Percentiles rank a stretch among this genome's conserved stretches.
Conservation (phyloP, 2,888 invertebrate species). For the Sthenelais limicola region DNA sequence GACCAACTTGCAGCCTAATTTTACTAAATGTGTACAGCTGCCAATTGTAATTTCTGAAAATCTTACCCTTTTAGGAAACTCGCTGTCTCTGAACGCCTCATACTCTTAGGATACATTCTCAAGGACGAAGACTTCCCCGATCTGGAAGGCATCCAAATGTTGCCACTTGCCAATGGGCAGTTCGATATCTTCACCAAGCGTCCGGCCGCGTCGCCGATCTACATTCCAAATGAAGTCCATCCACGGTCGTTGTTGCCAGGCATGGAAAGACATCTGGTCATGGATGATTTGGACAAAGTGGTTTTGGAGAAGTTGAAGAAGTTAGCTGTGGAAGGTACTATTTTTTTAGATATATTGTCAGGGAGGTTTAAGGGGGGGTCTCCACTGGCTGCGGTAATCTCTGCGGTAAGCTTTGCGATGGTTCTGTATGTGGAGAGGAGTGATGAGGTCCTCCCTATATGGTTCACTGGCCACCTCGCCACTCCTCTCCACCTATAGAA, state of each 20-base stretch:
- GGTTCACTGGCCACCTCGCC: too few relatives aligned
- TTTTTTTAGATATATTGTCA: neutral
- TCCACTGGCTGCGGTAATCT: too few relatives aligned
- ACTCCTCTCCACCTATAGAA: too few relatives aligned
- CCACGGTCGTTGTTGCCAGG: conserved; percentile 47
- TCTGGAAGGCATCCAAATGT: conserved; percentile 45
- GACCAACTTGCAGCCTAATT: too few relatives aligned
- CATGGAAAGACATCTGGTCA: conserved; percentile 42
- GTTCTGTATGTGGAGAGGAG: too few relatives aligned
- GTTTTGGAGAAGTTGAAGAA: conserved; percentile 44
- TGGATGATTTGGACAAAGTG: conserved; percentile 39
- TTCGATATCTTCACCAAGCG: conserved; percentile 47
- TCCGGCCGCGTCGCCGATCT: neutral
- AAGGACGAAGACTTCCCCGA: conserved; percentile 49
- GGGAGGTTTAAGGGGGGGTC: too few relatives aligned
- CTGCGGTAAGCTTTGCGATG: too few relatives aligned
- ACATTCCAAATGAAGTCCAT: conserved; percentile 34
- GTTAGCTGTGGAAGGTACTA: conserved; percentile 48
- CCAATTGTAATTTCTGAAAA: too few relatives aligned
- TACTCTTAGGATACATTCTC: conserved; percentile 46
- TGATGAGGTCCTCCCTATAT: too few relatives aligned
- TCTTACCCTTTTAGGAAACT: conserved; percentile 24
- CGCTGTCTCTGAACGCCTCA: conserved; percentile 27
- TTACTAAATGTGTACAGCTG: too few relatives aligned
- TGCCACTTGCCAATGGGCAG: conserved; percentile 50